Conservation (phyloP, 2,888 invertebrate genomes). For the Gastrophysa polygoni region DNA sequence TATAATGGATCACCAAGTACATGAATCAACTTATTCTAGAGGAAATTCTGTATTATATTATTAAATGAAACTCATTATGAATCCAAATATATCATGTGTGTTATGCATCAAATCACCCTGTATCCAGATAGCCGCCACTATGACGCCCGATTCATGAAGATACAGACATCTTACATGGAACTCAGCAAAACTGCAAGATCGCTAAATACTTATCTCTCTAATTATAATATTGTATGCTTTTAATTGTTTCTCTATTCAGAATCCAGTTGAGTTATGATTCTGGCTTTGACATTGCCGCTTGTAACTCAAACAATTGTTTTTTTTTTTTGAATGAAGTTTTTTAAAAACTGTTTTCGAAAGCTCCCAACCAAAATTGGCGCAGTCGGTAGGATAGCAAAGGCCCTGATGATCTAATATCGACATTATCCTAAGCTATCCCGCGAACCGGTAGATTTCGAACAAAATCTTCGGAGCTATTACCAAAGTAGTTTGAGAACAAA, state of each 20-base stretch:
- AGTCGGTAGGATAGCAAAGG: constrained; percentile 7
- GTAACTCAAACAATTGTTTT: neutral
- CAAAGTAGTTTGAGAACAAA: neutral
- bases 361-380: neutral
- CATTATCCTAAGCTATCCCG: neutral
- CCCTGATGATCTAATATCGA: neutral
- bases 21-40: no score
- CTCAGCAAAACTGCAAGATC: no score
- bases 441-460: constrained; percentile 5
- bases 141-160: no score
- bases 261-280: neutral
- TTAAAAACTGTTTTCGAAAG: neutral
- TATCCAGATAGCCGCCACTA: neutral
- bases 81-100: no score
- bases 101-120: neutral
- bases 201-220: no score
- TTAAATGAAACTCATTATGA: no score
- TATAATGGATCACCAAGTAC: no score
- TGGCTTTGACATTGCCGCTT: neutral
- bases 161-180: no score
- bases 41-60: no score
- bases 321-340: neutral
- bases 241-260: no score
- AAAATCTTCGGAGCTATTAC: constrained; percentile 4
- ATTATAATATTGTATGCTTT: no score